Percentiles rank a stretch among this genome's conserved stretches.
Conservation (phyloP, 2,888 invertebrate genomes). For the Lycocerus yunnanus region DNA sequence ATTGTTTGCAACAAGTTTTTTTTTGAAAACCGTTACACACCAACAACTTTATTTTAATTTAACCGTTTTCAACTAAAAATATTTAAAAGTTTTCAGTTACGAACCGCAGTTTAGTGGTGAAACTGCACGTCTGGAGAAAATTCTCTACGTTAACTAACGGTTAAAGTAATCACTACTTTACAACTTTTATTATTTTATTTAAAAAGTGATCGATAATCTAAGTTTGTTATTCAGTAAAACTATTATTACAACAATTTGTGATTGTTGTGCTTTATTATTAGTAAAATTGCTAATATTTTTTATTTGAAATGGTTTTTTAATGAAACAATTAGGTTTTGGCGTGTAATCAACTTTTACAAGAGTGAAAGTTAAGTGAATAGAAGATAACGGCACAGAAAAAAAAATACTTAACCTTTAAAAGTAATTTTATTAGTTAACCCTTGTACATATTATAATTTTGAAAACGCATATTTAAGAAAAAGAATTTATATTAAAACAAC, state of each 20-base stretch:
- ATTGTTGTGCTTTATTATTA: not conserved
- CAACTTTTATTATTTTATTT: not conserved
- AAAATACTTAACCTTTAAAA: not conserved
- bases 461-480: too few species aligned
- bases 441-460: not conserved
- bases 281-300: not conserved
- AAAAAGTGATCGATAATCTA: not conserved
- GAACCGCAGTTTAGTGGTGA: not conserved
- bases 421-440: not conserved
- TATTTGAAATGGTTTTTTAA: not conserved
- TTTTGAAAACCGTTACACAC: conserved; percentile 22
- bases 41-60: not conserved
- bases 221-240: not conserved
- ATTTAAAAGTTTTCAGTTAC: not conserved
- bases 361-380: conserved; percentile 49
- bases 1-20: conserved; percentile 25
- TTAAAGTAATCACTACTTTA: not conserved
- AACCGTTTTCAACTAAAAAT: not conserved
- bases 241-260: not conserved
- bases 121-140: not conserved
- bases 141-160: not conserved
- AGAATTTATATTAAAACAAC: too few species aligned
- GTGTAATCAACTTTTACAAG: conserved; percentile 47
- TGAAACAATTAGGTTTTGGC: conserved; percentile 28
- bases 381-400: conserved; percentile 29